Base-by-base conservation (phyloP, 2,888 invertebrate species). In the Cancer borealis region DNA sequence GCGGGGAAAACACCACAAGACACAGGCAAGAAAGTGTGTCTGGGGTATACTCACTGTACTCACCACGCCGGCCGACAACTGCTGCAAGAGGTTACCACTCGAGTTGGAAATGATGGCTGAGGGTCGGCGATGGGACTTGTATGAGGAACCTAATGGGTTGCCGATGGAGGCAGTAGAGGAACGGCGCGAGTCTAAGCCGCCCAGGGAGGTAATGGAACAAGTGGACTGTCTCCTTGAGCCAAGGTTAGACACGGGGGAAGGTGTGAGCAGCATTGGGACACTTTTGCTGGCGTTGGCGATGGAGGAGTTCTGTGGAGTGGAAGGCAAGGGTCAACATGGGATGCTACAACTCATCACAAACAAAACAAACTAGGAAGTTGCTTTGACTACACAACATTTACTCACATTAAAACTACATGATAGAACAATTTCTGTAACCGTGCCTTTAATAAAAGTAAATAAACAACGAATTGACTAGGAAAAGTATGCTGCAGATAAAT, bases 61-160 rank as follows among this genome's bases (percentile, higher is more conserved):
- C 98, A 98, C 98, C 98, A 99, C 98, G 97, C 98, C 98, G 97
- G 98, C 98, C 97, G 98, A 98, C 96, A 99, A 97, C 97, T 98
- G 98, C 96, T 98, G 98, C 96, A 99, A 97, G 95, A 99, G 97
- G 96, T 98, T 98, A 91, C 94, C 93, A 88, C 95, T 95, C 26
- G 95, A 89, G 88, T 95, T 94, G n/a, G 95, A 95, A 60, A 95
- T 94, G 88, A 95, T 93, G 39, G 95, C 95, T 12, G 95, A 95
- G 21, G 95, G 95, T n/a, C 95, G 95, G 39, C 95, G 92, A 39
- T 94, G 93, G 5, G 91, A 54, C 92, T 95, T 95, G 88, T 94
- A 95, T 4, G 95, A 84, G 14, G 94, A 84, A 45, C 93, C 91
- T 46, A 95, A 90, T 3, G 95, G 95, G 60, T 95, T 95, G 84